Conservation (phyloP, 2,113 vertebrate genomes). For the Scophthalmus maximus region DNA sequence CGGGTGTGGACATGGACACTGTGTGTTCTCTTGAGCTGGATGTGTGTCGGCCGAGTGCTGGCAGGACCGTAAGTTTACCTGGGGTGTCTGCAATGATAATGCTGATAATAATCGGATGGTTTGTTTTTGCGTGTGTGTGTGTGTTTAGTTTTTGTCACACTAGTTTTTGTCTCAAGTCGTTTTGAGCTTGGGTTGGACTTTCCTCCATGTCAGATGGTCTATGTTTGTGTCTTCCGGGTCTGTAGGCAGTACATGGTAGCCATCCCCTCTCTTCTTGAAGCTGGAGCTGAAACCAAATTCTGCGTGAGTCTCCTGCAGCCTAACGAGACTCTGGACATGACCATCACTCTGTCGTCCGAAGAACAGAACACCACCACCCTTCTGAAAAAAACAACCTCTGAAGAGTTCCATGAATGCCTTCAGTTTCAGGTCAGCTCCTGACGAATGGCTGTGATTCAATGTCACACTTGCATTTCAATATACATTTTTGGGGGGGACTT, state of each 20-base stretch:
- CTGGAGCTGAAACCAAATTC: constrained; percentile 66
- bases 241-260: constrained; percentile 71
- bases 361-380: constrained; percentile 12
- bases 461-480: no score
- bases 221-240: constrained; percentile 15
- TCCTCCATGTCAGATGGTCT: not conserved
- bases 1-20: constrained; percentile 56
- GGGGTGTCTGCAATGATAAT: no score
- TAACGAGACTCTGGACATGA: constrained; percentile 69
- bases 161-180: not conserved
- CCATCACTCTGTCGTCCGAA: constrained; percentile 53
- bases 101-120: not conserved
- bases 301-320: constrained; percentile 73
- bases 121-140: not conserved
- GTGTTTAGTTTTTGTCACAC: not conserved
- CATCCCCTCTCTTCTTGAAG: constrained; percentile 74
- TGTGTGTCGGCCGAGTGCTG: constrained; percentile 12
- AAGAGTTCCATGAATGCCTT: constrained; percentile 65
- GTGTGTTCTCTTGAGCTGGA: constrained; percentile 51
- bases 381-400: constrained; percentile 12
- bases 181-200: not conserved
- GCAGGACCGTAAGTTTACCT: constrained; percentile 67
- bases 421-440: constrained; percentile 59
- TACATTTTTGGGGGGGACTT: not conserved
- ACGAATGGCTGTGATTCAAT: not conserved